Evolutionary conservation across 2,888 invertebrate genomes (phyloP).

Genomic region (Chironomus tentans): DNA sequence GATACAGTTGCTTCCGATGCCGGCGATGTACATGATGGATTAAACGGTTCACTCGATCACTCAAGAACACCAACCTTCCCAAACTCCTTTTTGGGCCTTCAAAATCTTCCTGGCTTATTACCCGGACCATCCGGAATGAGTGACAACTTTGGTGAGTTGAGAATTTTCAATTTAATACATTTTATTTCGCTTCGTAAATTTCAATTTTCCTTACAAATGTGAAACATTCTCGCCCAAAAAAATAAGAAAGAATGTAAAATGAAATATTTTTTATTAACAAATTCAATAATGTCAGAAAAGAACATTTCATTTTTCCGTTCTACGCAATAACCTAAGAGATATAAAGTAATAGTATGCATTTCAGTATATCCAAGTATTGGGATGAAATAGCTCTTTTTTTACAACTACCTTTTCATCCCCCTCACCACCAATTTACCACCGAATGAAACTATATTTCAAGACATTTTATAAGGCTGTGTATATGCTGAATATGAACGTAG

Average conservation of each 20-base stretch:
- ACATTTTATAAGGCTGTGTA: conserved; percentile 8
- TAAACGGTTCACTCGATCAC: conserved; percentile 55
- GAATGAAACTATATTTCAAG: neutral
- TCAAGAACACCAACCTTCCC: conserved; percentile 67
- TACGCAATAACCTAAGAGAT: neutral
- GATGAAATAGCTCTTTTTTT: neutral
- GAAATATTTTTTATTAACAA: conserved; percentile 10
- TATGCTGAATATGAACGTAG: neutral
- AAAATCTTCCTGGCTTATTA: conserved; percentile 68
- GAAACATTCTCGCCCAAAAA: neutral
- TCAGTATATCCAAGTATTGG: neutral
- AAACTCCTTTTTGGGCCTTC: conserved; percentile 67
- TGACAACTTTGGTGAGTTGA: conserved; percentile 71
- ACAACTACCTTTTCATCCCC: neutral
- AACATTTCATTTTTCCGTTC: conserved; percentile 10
- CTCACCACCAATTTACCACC: too few relatives aligned
- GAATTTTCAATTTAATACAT: conserved; percentile 28
- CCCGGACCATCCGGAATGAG: conserved; percentile 74
- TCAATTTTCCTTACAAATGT: neutral
- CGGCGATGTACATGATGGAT: conserved; percentile 51
- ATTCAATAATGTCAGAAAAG: conserved; percentile 8
- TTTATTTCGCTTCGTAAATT: neutral
- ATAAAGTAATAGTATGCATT: conserved; percentile 19
- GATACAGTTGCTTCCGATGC: conserved; percentile 68
- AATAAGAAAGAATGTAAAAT: too few relatives aligned